Percentiles rank a stretch among this genome's conserved stretches.
These are phyloP conservation scores for Mohoua ochrocephala DNA, from an alignment of 2,113 vertebrate species.

Conservation along the genomic window DNA sequence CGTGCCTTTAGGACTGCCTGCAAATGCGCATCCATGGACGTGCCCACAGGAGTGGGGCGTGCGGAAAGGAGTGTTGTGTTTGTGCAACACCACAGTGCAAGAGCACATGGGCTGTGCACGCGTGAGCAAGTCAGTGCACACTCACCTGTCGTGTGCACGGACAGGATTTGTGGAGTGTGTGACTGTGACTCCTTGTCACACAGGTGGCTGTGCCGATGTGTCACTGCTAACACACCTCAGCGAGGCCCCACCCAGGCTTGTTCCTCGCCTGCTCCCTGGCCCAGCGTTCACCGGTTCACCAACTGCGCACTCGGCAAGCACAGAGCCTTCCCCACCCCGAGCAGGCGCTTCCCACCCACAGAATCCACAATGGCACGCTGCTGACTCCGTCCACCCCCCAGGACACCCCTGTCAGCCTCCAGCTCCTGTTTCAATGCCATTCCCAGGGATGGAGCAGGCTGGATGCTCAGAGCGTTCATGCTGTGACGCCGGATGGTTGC, in stretches of 20 bases:
- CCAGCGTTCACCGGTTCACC: not conserved
- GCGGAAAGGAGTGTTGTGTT: accelerated
- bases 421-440: not conserved
- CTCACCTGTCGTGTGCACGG: accelerated
- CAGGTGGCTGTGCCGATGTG: accelerated
- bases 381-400: no score
- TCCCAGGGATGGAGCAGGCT: not conserved
- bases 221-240: not conserved
- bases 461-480: not conserved
- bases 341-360: not conserved
- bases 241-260: not conserved
- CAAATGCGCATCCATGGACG: accelerated
- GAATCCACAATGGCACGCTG: accelerated
- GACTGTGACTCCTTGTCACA: not conserved
- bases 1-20: accelerated
- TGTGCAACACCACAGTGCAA: not conserved
- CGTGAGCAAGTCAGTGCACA: accelerated
- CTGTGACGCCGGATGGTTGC: accelerated
- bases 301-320: accelerated
- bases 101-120: accelerated
- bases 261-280: not conserved
- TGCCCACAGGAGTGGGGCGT: accelerated
- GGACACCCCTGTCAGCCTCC: accelerated
- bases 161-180: no score
- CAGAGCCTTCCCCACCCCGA: accelerated